Evolutionary conservation across 2,113 vertebrate species (phyloP), one percentile per base, ranked within the genome.

Genomic region (Hiodon tergisus): DNA sequence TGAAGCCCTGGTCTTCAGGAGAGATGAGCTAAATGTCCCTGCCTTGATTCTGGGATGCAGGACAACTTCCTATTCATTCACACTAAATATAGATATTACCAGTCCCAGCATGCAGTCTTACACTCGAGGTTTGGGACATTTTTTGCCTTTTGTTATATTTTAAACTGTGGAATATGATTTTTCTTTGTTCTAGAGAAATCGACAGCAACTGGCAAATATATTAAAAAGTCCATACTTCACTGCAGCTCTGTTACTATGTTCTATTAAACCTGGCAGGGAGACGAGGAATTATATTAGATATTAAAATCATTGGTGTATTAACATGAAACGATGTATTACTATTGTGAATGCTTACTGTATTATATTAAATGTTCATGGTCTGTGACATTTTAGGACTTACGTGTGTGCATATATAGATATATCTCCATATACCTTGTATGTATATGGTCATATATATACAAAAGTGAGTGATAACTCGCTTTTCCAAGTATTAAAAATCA

Each of bases 341-440:
- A 31, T 68, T 31, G 71, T 75, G 77, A 83, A 79, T 76, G 76
- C 76, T 63, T 81, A 72, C 77, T 76, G 73, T 81, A 77, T 74
- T 77, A 77, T 78, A 75, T 77, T 78, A 80, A 78, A 72, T 80
- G 80, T 78, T 79, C 53, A 81, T 77, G 71, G 72, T 81, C 70
- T 82, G 78, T 78, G 78, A 77, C 74, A 76, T 77, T 75, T 71
- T 72, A 71, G 78, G 67, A 59, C 55, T 47, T 47, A 71, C 60
- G 46, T 71, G 46, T 63, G 55, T 31, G 51, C 4, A 3, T n/a
- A 47, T 66, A 51, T 66, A 74, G 65, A 73, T 73, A 67, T 47
- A 68, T 55, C 7, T 53, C 65, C 31, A 58, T 58, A 55, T 74
- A 74, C 51, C 46, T 14, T 46, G 48, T 47, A 47, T 66, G 62